Base-by-base conservation (phyloP, 2,888 invertebrate species). In the Germaria angustata region DNA sequence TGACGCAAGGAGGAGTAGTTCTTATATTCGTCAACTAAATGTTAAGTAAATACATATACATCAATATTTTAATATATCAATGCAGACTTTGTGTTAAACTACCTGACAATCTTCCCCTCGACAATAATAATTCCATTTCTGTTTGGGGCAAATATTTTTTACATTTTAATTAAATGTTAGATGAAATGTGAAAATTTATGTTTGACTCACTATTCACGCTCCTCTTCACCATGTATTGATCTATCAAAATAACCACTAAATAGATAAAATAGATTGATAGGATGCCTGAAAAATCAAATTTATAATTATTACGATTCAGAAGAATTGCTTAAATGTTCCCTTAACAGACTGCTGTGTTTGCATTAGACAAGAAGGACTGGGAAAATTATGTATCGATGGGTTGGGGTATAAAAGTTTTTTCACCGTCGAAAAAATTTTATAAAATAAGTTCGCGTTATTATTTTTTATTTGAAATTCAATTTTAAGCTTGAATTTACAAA, bases 191-290 rank as follows among this genome's bases (percentile, higher is more conserved):
- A 15, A n/a, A 46, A 51, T 17, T 41, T 41, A 5, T 0, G 17
- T 3, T 66, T 36, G 11, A 77, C 77, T 79, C 73, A 86, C 86
- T 65, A 53, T 68, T 85, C 7, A 85, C 41, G 2, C 73, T 75
- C 7, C 55, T 71, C n/a, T 84, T 84, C 5, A 87, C 24, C 5
- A 87, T 46, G 9, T 85, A 76, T 34, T 87, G 87, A 66, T 88
- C 87, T 46, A 86, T 9, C 11, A 87, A 17, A 13, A 88, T 85
- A 4, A 85, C 72, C 6, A 72, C 66, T n/a, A 89, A 71, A 51
- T 87, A 88, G 0, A 76, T 7, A 0, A 85, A 8, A 65, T 88
- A 88, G 24, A 88, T 84, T 2, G 44, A 22, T 8, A 87, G 24
- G 11, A 87, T 81, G 11, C 65, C 87, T 87, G 79, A 5, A 84